Evolutionary conservation across 2,888 invertebrate species (phyloP).

Genomic region (Cryptocephalus primarius): DNA sequence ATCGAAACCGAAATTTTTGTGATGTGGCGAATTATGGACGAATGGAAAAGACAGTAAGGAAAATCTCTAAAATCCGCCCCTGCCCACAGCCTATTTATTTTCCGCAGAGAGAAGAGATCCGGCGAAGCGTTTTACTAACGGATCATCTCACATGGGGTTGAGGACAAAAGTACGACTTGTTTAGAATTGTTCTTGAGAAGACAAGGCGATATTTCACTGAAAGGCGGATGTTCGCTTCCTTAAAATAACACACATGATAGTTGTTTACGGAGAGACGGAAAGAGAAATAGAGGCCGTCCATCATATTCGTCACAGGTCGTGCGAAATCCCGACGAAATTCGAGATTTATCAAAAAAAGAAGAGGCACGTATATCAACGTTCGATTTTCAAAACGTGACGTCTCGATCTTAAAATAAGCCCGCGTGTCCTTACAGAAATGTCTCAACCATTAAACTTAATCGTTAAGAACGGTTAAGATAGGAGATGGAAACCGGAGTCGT

Average conservation of each 20-base stretch:
- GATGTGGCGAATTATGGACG: too few relatives aligned
- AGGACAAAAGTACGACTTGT: constrained; percentile 37
- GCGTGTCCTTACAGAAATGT: too few relatives aligned
- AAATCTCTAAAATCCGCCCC: neutral
- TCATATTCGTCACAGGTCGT: constrained; percentile 30
- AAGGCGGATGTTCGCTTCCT: constrained; percentile 38
- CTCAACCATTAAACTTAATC: too few relatives aligned
- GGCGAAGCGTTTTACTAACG: constrained; percentile 32
- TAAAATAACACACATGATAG: constrained; percentile 36
- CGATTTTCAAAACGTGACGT: too few relatives aligned
- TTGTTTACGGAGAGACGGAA: constrained; percentile 26
- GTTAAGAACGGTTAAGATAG: too few relatives aligned
- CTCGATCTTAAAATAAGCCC: too few relatives aligned
- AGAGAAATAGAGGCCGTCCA: constrained; percentile 19
- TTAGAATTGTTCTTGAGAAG: constrained; percentile 32
- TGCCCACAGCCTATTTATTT: neutral
- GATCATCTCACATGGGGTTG: constrained; percentile 32
- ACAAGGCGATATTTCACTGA: constrained; percentile 37
- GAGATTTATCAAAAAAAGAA: too few relatives aligned
- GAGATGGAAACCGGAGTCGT: too few relatives aligned
- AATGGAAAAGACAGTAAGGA: too few relatives aligned
- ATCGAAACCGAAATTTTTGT: too few relatives aligned
- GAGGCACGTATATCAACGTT: too few relatives aligned
- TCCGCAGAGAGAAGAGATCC: neutral
- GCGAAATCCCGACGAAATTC: constrained; percentile 12